phyloP scores from a whole-genome alignment of 35 echinoderm and acorn worm genomes.

The Holothuria glaberrima region DNA sequence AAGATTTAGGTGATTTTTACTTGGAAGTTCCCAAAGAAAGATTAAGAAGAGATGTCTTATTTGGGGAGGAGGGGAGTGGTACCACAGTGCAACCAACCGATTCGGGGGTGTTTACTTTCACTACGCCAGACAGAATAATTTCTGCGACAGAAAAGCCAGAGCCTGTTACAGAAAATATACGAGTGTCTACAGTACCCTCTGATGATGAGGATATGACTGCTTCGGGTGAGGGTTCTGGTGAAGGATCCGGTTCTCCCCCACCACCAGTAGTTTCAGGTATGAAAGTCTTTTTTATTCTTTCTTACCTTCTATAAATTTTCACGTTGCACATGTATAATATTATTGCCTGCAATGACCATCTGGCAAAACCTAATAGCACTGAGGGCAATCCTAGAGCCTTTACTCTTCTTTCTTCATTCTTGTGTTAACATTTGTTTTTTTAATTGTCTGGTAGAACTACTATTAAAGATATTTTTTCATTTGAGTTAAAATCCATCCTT shows the following conservation, averaged over 20 bases:
- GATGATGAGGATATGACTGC: constrained; percentile 32
- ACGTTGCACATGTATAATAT: too few relatives aligned
- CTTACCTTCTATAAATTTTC: too few relatives aligned
- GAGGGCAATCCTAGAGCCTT: too few relatives aligned
- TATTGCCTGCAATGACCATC: too few relatives aligned
- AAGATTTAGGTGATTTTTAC: constrained; percentile 54
- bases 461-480: too few relatives aligned
- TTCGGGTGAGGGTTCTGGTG: constrained; percentile 26
- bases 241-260: not conserved
- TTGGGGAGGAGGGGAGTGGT: not conserved
- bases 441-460: too few relatives aligned
- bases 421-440: too few relatives aligned
- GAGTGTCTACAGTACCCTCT: not conserved
- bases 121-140: not conserved
- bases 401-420: too few relatives aligned
- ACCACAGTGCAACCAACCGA: not conserved
- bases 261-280: not conserved
- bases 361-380: too few relatives aligned
- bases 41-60: constrained; percentile 21
- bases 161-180: not conserved
- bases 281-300: too few relatives aligned
- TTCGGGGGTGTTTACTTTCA: constrained; percentile 5
- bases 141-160: not conserved
- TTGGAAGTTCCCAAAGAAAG: constrained; percentile 41
- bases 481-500: too few relatives aligned